Evolutionary conservation across 2,797 vertebrate species (phyloP).

Genomic region (Apogon talboti): DNA sequence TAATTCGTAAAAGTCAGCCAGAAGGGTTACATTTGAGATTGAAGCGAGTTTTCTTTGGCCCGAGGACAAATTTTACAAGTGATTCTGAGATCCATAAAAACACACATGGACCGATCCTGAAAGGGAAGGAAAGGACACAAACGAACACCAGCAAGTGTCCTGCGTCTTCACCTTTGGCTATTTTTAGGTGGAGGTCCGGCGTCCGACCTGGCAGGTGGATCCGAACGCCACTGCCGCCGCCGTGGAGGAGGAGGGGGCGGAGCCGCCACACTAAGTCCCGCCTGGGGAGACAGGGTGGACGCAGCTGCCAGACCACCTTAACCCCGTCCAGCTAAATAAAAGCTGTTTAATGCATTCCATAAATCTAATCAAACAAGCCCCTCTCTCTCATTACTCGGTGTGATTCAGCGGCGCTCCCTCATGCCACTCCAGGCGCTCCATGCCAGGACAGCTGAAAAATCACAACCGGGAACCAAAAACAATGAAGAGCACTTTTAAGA

Average conservation of each 20-base stretch:
- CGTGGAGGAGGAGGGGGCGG: slow-evolving; percentile 50
- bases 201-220: slow-evolving; percentile 76
- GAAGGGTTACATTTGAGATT: slow-evolving; percentile 31
- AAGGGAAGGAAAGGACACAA: slow-evolving; percentile 23
- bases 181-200: slow-evolving; percentile 49
- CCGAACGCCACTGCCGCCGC: slow-evolving; percentile 36
- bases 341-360: slow-evolving; percentile 81
- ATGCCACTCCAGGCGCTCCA: slow-evolving; percentile 58
- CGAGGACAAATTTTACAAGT: slow-evolving; percentile 29
- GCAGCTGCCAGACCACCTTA: slow-evolving; percentile 68
- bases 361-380: slow-evolving; percentile 83
- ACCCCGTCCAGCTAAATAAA: slow-evolving; percentile 77
- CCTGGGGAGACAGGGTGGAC: slow-evolving; percentile 56
- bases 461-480: slow-evolving; percentile 55
- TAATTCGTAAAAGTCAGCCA: slow-evolving; percentile 33
- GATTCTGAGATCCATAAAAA: slow-evolving; percentile 45
- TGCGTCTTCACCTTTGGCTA: slow-evolving; percentile 17
- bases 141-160: slow-evolving; percentile 19
- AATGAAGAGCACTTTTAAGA: slow-evolving; percentile 57
- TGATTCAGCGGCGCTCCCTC: slow-evolving; percentile 62
- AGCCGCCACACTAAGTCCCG: slow-evolving; percentile 58
- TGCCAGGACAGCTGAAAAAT: slow-evolving; percentile 73
- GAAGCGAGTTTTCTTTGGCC: slow-evolving; percentile 48
- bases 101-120: slow-evolving; percentile 17
- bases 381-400: slow-evolving; percentile 71